Percentiles rank a stretch among this genome's conserved stretches.
Evolutionary conservation across 37 sponge, comb jelly and placozoan genomes (phyloP).

Genomic region (Ephydatia muelleri): DNA sequence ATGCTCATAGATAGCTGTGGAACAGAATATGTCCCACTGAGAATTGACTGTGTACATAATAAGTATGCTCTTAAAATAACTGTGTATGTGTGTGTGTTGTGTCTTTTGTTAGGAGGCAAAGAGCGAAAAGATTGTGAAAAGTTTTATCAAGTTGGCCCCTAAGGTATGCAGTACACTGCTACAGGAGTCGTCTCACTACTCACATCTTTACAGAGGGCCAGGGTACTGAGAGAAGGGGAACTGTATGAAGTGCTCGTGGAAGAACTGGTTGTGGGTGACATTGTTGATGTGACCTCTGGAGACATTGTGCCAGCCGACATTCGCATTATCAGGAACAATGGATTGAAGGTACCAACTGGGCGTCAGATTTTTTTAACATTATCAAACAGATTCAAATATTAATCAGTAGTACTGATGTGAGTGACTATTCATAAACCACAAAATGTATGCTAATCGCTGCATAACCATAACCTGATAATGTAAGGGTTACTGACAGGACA

Average conservation of each 20-base stretch:
- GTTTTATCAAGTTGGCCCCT: slow-evolving; percentile 93
- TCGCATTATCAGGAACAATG: slow-evolving; percentile 50
- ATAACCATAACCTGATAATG: no score
- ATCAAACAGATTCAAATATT: no score
- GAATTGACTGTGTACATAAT: no score
- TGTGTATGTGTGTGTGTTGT: not conserved
- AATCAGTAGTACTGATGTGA: not conserved
- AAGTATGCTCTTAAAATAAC: no score
- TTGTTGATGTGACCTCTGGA: slow-evolving; percentile 79
- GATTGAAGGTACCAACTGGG: slow-evolving; percentile 79
- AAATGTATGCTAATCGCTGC: not conserved
- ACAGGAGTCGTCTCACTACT: not conserved
- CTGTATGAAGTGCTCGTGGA: slow-evolving; percentile 41
- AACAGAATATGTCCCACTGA: no score
- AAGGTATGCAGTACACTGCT: slow-evolving; percentile 46
- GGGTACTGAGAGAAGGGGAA: slow-evolving; percentile 63
- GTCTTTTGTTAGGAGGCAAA: slow-evolving; percentile 83
- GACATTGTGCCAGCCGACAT: slow-evolving; percentile 87
- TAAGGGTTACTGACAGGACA: no score
- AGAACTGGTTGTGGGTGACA: slow-evolving; percentile 76
- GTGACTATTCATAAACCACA: no score
- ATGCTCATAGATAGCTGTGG: no score
- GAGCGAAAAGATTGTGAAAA: slow-evolving; percentile 92
- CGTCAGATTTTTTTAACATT: no score
- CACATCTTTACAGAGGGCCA: slow-evolving; percentile 51